These are phyloP conservation scores for Endotricha flammealis DNA, from an alignment of 2,888 invertebrate genomes.

Conservation along the genomic window DNA sequence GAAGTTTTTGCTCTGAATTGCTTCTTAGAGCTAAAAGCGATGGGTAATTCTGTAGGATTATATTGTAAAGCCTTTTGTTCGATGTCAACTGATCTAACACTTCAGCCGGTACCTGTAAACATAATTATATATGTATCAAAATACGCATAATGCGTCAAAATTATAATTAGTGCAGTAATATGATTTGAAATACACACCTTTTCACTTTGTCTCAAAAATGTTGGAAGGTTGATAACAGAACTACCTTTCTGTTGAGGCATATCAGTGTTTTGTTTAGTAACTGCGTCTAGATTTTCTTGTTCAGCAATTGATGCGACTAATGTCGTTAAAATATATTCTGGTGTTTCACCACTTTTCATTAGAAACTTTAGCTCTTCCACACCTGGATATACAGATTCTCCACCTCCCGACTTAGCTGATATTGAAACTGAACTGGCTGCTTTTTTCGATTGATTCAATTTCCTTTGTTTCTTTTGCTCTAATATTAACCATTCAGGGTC, in stretches of 20 bases:
- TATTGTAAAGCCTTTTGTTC: slow-evolving; percentile 82
- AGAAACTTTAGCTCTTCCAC: slow-evolving; percentile 82
- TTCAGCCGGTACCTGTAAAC: slow-evolving; percentile 82
- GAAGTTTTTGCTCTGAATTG: slow-evolving; percentile 80
- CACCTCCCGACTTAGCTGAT: slow-evolving; percentile 71
- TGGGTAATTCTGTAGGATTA: slow-evolving; percentile 85
- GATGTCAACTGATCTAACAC: slow-evolving; percentile 81
- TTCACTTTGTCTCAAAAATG: slow-evolving; percentile 85
- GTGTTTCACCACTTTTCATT: slow-evolving; percentile 83
- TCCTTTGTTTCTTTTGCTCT: slow-evolving; percentile 80
- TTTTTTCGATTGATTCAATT: slow-evolving; percentile 71
- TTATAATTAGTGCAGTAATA: slow-evolving; percentile 1
- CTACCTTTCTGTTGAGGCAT: slow-evolving; percentile 66
- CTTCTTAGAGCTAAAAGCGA: slow-evolving; percentile 81
- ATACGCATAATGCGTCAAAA: slow-evolving; percentile 5
- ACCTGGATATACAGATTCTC: slow-evolving; percentile 79
- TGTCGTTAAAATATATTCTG: slow-evolving; percentile 81
- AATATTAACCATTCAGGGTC: slow-evolving; percentile 90
- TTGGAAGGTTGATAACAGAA: slow-evolving; percentile 88
- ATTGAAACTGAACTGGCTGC: slow-evolving; percentile 75
- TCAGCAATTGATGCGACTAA: slow-evolving; percentile 79
- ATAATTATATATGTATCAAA: slow-evolving; percentile 2
- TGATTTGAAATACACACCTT: slow-evolving; percentile 63
- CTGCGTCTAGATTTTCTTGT: slow-evolving; percentile 65
- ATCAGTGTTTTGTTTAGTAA: slow-evolving; percentile 68